Evolutionary conservation across 64 coral and sea anemone genomes (phyloP), one percentile per base, ranked within the genome.

Genomic region (Anthopleura sola): DNA sequence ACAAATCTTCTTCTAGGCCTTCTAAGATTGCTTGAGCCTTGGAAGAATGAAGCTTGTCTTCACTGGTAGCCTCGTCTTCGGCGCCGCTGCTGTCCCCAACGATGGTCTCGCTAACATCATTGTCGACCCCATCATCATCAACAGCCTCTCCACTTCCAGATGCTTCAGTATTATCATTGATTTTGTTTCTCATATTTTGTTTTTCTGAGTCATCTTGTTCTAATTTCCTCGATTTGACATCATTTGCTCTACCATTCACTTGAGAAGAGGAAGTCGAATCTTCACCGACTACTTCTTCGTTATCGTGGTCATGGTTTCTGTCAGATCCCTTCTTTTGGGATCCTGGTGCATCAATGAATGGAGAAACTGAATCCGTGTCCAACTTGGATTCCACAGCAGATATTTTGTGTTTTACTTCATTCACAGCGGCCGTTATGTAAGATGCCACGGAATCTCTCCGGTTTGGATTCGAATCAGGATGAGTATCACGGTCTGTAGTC

Each of bases 1-100:
- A 37, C 17, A 48, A 79, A 44, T 44, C 44, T 38, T 79, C 44
- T 47, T 79, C 76, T 10, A 79, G 76, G 6, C 34, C 37, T 79
- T 79, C 20, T 44, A 79, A 15, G 24, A 79, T 79, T 79, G 36
- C 15, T 33, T 79, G 76, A 21, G 76, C 24, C 76, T 79, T 79
- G 18, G 37, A 11, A 44, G 76, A 79, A 16, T 16, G 66, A 34
- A 71, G 31, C 76, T 48, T 47, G 24, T 79, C 19, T 38, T 44
- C 76, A 10, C 76, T 38, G 76, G 76, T 48, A 21, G 24, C 4
- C 76, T 79, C 76, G 0, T 79, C 37, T 24, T 79, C 76, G 20
- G 16, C 38, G 37, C 76, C 38, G 37, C 76, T 79, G 36, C 12
- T 48, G 11, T 79, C 76, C 18, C 76, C 8, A 47, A 44, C 18